Conservation (phyloP, 2,797 vertebrate species). For the Platalea minor region DNA sequence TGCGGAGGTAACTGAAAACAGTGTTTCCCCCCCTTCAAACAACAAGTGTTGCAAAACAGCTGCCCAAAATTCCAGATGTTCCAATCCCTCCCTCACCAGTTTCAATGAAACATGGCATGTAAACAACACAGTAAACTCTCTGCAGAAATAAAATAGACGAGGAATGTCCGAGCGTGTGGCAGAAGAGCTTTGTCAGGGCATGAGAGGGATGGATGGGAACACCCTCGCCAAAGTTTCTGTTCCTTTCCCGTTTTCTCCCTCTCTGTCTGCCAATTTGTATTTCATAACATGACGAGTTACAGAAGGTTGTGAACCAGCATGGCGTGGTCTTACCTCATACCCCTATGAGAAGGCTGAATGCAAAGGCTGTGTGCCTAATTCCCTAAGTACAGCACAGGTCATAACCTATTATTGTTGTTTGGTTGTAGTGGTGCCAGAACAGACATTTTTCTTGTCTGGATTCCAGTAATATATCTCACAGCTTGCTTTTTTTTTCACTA, state of each 20-base stretch:
- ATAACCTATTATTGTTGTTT: constrained; percentile 53
- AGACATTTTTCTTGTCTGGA: constrained; percentile 41
- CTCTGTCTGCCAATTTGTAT: constrained; percentile 7
- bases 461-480: constrained; percentile 42
- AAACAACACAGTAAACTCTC: constrained; percentile 1
- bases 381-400: neutral
- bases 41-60: constrained; percentile 5
- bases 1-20: constrained; percentile 17
- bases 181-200: neutral
- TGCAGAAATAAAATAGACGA: constrained; percentile 10
- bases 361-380: constrained; percentile 31
- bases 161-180: neutral
- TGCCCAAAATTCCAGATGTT: constrained; percentile 41
- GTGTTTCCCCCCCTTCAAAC: constrained; percentile 6
- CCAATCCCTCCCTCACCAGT: neutral
- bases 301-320: constrained; percentile 31
- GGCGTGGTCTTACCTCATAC: neutral
- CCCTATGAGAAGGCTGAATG: constrained; percentile 35
- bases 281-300: constrained; percentile 51
- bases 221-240: neutral
- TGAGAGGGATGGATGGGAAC: neutral
- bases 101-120: neutral
- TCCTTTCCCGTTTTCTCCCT: neutral
- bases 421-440: constrained; percentile 27
- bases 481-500: neutral